phyloP scores from a whole-genome alignment of 2,888 invertebrate species.

The Drosophila paramelanica region DNA sequence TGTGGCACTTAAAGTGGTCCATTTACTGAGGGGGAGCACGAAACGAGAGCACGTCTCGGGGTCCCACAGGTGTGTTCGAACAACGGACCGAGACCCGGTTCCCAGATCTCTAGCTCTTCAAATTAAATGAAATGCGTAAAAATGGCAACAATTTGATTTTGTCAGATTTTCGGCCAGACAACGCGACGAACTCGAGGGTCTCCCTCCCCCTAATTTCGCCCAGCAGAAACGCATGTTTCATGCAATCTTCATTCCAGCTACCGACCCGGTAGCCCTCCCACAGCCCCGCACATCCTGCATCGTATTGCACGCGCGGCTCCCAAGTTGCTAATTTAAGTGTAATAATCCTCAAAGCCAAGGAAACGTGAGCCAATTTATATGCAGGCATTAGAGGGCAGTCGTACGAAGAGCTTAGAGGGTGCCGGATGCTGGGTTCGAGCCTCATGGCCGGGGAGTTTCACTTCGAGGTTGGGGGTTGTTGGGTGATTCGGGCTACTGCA shows the following conservation, averaged over 20 bases:
- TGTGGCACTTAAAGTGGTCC: conserved; percentile 76
- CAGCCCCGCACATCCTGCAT: conserved; percentile 5
- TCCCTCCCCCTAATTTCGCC: conserved; percentile 45
- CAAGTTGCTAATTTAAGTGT: conserved; percentile 84
- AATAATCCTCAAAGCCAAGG: conserved; percentile 79
- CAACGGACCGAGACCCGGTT: not conserved
- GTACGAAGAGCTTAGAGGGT: conserved; percentile 6
- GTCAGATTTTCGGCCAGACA: conserved; percentile 71
- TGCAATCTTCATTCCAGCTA: conserved; percentile 55
- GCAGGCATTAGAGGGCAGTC: conserved; percentile 68
- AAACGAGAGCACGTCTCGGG: conserved; percentile 40
- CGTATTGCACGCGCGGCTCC: conserved; percentile 74
- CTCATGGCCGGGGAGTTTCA: too few species aligned
- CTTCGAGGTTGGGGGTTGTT: not conserved
- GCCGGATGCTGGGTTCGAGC: not conserved
- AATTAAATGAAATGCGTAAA: conserved; percentile 83
- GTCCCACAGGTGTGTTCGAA: conserved; percentile 68
- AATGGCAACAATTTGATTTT: conserved; percentile 81
- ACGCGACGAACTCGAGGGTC: conserved; percentile 20
- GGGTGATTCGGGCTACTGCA: conserved; percentile 33
- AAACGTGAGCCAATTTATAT: conserved; percentile 84
- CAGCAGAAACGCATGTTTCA: conserved; percentile 84
- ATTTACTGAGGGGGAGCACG: conserved; percentile 46
- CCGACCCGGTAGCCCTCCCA: conserved; percentile 9
- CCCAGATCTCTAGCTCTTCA: conserved; percentile 61